phyloP scores from a whole-genome alignment of 2,113 vertebrate species.

The Syngnathus scovelli region DNA sequence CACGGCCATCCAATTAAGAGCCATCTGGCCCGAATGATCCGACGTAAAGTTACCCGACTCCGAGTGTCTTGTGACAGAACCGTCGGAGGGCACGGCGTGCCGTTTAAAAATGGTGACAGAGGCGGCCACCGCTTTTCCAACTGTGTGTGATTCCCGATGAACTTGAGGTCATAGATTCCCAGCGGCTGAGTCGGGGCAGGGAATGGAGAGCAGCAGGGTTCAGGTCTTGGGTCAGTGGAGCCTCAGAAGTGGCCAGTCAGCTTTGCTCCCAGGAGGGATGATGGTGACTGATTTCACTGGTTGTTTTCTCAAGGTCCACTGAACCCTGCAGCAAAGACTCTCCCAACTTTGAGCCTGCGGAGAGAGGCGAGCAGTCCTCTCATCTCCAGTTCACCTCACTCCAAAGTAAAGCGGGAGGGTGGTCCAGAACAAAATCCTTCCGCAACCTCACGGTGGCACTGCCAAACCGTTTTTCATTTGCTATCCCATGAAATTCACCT shows the following conservation, averaged over 20 bases:
- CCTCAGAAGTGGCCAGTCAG: slow-evolving; percentile 69
- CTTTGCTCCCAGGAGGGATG: slow-evolving; percentile 62
- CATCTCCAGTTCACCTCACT: slow-evolving; percentile 66
- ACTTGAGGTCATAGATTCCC: slow-evolving; percentile 65
- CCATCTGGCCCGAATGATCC: slow-evolving; percentile 80
- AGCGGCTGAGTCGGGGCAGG: slow-evolving; percentile 60
- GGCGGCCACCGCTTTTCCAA: slow-evolving; percentile 48
- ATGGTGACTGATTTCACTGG: slow-evolving; percentile 64
- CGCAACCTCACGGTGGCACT: slow-evolving; percentile 69
- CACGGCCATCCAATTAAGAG: slow-evolving; percentile 92
- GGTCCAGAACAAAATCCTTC: slow-evolving; percentile 57
- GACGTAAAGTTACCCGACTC: not conserved
- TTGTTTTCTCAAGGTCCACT: slow-evolving; percentile 72
- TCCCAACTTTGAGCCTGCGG: slow-evolving; percentile 47
- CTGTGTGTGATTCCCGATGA: slow-evolving; percentile 61
- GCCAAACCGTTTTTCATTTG: slow-evolving; percentile 62
- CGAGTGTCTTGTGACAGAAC: slow-evolving; percentile 26
- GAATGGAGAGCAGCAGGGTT: slow-evolving; percentile 67
- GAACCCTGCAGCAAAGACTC: slow-evolving; percentile 66
- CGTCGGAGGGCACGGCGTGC: slow-evolving; percentile 22
- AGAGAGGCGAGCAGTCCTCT: slow-evolving; percentile 55
- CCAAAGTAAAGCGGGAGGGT: slow-evolving; percentile 50
- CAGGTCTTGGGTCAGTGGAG: slow-evolving; percentile 66
- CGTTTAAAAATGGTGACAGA: slow-evolving; percentile 50
- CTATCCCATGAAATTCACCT: slow-evolving; percentile 23